Evolutionary conservation across 2,888 invertebrate genomes (phyloP).

Genomic region (Leptopilina syphax): DNA sequence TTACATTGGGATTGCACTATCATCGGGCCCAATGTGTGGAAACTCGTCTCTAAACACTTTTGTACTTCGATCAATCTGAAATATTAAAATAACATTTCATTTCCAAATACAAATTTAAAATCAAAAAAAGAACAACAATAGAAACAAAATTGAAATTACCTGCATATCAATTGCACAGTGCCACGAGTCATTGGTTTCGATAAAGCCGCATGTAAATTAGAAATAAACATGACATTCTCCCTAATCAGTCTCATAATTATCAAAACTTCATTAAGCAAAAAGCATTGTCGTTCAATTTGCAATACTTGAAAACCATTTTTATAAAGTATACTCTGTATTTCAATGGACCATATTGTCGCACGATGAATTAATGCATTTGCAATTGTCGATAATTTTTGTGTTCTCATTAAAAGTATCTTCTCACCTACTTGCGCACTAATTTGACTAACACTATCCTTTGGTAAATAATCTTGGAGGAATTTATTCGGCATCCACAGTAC

Average conservation of each 20-base stretch:
- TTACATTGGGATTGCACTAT: slow-evolving; percentile 87
- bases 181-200: slow-evolving; percentile 88
- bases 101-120: too few species aligned
- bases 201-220: slow-evolving; percentile 83
- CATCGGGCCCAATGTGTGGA: slow-evolving; percentile 83
- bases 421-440: slow-evolving; percentile 67
- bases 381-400: slow-evolving; percentile 62
- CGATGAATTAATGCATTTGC: slow-evolving; percentile 79
- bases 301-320: slow-evolving; percentile 78
- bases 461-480: slow-evolving; percentile 84
- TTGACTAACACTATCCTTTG: slow-evolving; percentile 74
- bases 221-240: slow-evolving; percentile 81
- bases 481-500: slow-evolving; percentile 91
- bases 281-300: slow-evolving; percentile 73
- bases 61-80: slow-evolving; percentile 85
- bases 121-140: too few species aligned
- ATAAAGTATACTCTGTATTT: slow-evolving; percentile 77
- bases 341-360: slow-evolving; percentile 74
- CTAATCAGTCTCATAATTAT: slow-evolving; percentile 76
- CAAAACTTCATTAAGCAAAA: slow-evolving; percentile 79
- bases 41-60: slow-evolving; percentile 86
- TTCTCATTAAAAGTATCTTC: slow-evolving; percentile 63
- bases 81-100: neutral
- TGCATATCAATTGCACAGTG: slow-evolving; percentile 86
- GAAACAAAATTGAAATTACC: neutral